Percentiles rank a stretch among this genome's conserved stretches.
Evolutionary conservation across 2,797 vertebrate genomes (phyloP).

Genomic region (Acrossocheilus wenchowensis): DNA sequence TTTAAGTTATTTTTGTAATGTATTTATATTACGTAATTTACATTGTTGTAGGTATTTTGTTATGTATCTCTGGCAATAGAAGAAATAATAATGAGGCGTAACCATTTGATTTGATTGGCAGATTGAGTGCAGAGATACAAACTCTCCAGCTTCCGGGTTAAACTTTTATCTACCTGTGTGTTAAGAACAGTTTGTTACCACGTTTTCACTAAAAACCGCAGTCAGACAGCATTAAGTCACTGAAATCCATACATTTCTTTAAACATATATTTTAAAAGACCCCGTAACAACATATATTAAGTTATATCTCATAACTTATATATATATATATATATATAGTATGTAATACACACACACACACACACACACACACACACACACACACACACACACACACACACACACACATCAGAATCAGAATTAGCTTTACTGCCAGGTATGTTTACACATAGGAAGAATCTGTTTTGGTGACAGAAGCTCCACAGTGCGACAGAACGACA

Average conservation of each 20-base stretch:
- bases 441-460: no score
- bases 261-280: background rate
- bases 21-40: background rate
- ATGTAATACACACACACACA: no score
- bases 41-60: background rate
- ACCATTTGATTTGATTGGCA: background rate
- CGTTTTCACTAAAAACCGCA: background rate
- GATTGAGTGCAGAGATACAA: conserved; percentile 19
- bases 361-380: no score
- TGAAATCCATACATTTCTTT: background rate
- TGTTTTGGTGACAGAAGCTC: no score
- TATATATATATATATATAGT: no score
- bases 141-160: conserved; percentile 28
- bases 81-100: background rate
- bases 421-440: no score
- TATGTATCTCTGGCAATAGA: background rate
- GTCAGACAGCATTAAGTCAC: background rate
- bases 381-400: no score
- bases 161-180: background rate
- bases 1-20: conserved; percentile 21
- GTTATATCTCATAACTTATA: background rate
- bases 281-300: background rate
- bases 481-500: no score
- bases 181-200: background rate
- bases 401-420: no score